These are phyloP conservation scores for Cheilosia variabilis DNA, from an alignment of 2,888 invertebrate species.

Conservation along the genomic window DNA sequence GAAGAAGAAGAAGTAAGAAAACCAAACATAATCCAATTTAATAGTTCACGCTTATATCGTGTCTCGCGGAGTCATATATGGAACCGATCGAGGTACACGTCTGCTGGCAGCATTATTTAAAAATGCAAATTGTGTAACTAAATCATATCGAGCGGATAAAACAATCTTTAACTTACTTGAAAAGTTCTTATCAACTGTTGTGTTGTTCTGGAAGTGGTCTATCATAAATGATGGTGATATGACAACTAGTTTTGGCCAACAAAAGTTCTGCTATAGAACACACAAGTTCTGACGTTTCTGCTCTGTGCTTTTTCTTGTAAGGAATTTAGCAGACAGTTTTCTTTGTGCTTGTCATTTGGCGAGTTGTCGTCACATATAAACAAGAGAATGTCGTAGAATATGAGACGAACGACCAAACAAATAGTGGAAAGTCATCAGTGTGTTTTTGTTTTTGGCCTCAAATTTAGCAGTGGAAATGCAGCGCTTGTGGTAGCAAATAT, in stretches of 20 bases:
- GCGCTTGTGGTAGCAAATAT: conserved; percentile 1
- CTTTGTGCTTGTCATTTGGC: conserved; percentile 69
- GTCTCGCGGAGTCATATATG: neutral
- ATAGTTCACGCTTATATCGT: conserved; percentile 42
- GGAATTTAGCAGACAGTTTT: conserved; percentile 54
- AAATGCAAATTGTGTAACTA: conserved; percentile 22
- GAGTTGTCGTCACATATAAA: conserved; percentile 36
- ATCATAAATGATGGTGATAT: conserved; percentile 63
- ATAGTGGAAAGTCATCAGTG: conserved; percentile 32
- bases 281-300: conserved; percentile 52
- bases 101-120: conserved; percentile 6
- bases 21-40: conserved; percentile 58
- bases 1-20: no score
- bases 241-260: conserved; percentile 59
- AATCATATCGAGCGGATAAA: conserved; percentile 1
- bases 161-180: conserved; percentile 44
- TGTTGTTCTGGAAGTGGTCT: conserved; percentile 43
- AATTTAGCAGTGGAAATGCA: conserved; percentile 13
- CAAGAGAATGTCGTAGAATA: conserved; percentile 55
- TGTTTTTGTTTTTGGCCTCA: conserved; percentile 20
- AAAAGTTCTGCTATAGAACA: conserved; percentile 24
- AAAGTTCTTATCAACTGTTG: conserved; percentile 54
- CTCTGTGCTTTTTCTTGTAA: conserved; percentile 35
- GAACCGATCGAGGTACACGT: conserved; percentile 11
- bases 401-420: conserved; percentile 2